These are phyloP conservation scores for Gonocerus acuteangulatus DNA, from an alignment of 2,888 invertebrate species.

Conservation along the genomic window DNA sequence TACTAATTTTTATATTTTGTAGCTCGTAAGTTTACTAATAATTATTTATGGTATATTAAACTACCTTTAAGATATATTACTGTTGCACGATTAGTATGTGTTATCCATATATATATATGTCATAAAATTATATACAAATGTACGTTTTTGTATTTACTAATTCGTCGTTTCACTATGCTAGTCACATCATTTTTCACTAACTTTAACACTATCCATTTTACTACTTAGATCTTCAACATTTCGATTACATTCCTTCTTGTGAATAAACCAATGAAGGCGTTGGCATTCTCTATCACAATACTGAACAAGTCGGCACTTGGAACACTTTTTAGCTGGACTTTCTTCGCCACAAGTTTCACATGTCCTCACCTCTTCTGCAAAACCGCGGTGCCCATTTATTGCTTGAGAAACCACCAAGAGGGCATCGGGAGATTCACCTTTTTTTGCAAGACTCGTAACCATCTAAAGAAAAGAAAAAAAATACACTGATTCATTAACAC, in stretches of 20 bases:
- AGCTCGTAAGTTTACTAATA: too few species aligned
- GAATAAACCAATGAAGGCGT: conserved; percentile 84
- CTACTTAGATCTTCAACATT: conserved; percentile 20
- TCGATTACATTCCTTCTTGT: conserved; percentile 75
- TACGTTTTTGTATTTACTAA: too few species aligned
- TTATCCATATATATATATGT: too few species aligned
- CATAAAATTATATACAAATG: too few species aligned
- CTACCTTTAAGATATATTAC: too few species aligned
- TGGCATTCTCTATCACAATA: conserved; percentile 95
- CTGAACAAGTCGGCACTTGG: conserved; percentile 84
- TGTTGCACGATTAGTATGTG: too few species aligned
- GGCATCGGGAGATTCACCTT: conserved; percentile 66
- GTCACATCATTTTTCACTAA: too few species aligned
- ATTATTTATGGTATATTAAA: too few species aligned
- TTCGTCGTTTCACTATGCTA: too few species aligned
- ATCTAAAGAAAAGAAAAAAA: conserved; percentile 46
- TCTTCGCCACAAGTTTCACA: conserved; percentile 85
- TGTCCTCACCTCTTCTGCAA: conserved; percentile 57
- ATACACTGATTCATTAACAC: too few species aligned
- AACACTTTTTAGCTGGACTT: conserved; percentile 85
- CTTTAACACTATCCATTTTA: conserved; percentile 1
- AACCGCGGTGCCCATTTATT: conserved; percentile 81
- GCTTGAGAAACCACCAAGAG: conserved; percentile 66
- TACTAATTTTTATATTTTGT: too few species aligned
- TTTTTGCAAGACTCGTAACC: conserved; percentile 66